Evolutionary conservation across 2,113 vertebrate species (phyloP), one percentile per base, ranked within the genome.

Genomic region (Recurvirostra avosetta): DNA sequence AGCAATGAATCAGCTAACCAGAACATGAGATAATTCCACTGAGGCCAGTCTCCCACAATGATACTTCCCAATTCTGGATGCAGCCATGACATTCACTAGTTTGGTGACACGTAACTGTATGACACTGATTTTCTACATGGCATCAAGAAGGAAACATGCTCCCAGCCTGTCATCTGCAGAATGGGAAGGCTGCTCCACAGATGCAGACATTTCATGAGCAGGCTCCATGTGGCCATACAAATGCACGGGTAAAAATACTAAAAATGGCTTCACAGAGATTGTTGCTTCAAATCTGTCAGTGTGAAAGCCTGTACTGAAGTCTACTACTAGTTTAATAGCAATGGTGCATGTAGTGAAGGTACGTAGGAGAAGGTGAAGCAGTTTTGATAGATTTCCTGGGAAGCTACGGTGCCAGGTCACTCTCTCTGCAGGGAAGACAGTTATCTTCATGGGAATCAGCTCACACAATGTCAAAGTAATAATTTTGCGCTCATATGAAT

Each of bases 31-130:
- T 34, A 55, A 58, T 81, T 36, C 41, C 34, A 65, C 55, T 27
- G 21, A 83, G 65, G 34, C 11, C 71, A 76, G 40, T 19, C 36
- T 55, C 38, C 30, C n/a, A 45, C 29, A 56, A 1, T 6, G 32
- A 53, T 18, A 30, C 18, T 22, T 59, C 34, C n/a, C 65, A 70
- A 19, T 21, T 74, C 18, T 36, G 32, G 43, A 59, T 4, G 1
- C 36, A 79, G 66, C 8, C 53, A 12, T 8, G 43, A 50, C 63
- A 68, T 55, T 66, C 21, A 45, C 65, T n/a, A 38, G 16, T 45
- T 79, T 36, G 27, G 62, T 49, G 75, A 73, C 2, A 1, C 0
- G 0, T 43, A 91, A 56, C 30, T 56, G 6, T 2, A 32, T 1
- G 4, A 66, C 22, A 55, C 15, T 27, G 36, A 21, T 82, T 53